Evolutionary conservation across 2,113 vertebrate species (phyloP).

Genomic region (Catharus bicknelli): DNA sequence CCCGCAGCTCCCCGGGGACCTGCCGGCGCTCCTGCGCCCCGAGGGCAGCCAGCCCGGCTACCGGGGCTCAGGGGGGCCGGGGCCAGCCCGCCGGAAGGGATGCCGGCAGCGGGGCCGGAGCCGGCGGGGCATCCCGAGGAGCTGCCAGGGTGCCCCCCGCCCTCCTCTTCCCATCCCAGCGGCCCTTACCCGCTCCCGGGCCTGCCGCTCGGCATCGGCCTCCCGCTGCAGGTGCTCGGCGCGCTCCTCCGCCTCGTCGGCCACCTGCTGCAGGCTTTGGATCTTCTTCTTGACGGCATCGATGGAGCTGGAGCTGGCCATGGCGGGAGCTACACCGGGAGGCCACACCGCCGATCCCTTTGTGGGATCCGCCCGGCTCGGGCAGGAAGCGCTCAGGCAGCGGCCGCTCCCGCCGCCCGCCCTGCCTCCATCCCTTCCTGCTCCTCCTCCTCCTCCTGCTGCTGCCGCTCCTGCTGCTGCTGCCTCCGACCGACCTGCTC

Average conservation of each 20-base stretch:
- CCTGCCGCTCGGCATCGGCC: constrained; percentile 78
- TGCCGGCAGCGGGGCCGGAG: background rate
- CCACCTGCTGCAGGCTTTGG: constrained; percentile 82
- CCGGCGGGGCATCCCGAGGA: background rate
- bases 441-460: background rate
- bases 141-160: background rate
- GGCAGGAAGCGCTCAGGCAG: constrained; percentile 40
- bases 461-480: background rate
- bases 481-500: background rate
- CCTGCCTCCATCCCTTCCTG: constrained; percentile 56
- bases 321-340: background rate
- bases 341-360: background rate
- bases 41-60: background rate
- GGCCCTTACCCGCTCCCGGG: constrained; percentile 71
- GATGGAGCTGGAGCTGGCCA: constrained; percentile 72
- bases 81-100: background rate
- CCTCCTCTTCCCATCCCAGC: background rate
- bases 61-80: too few species aligned
- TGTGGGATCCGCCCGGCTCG: constrained; percentile 19
- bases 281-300: constrained; percentile 86
- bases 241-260: constrained; percentile 81
- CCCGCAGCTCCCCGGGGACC: background rate
- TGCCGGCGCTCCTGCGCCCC: background rate
- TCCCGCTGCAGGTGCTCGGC: constrained; percentile 79
- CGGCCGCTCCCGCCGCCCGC: constrained; percentile 18